Conservation (phyloP, 2,113 vertebrate genomes). For the Oreochromis tanganicae region DNA sequence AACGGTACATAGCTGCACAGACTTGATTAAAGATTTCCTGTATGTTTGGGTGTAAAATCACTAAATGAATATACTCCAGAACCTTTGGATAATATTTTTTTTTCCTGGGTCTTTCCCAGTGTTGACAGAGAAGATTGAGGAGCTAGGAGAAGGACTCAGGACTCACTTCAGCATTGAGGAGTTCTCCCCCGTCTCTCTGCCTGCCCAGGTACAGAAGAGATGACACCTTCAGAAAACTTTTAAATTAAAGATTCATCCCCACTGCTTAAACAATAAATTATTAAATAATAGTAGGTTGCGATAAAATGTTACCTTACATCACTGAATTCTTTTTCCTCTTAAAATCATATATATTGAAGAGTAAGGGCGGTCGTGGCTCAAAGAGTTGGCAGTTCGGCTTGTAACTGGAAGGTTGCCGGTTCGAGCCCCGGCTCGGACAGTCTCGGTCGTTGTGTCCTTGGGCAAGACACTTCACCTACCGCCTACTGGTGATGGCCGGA, state of each 20-base stretch:
- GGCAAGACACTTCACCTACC: no score
- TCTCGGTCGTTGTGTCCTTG: no score
- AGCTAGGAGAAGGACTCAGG: constrained; percentile 76
- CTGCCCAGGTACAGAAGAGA: constrained; percentile 76
- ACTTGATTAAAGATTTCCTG: neutral
- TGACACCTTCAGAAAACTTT: neutral
- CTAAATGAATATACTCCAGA: neutral
- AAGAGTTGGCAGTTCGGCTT: no score
- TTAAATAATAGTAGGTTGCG: neutral
- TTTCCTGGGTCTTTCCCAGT: constrained; percentile 49
- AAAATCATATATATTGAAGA: neutral
- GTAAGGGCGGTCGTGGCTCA: no score
- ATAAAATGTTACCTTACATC: neutral
- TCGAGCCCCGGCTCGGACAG: no score
- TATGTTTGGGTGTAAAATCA: neutral
- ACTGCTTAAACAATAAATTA: neutral
- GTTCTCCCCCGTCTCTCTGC: constrained; percentile 73
- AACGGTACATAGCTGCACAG: constrained; percentile 57
- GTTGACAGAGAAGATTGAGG: constrained; percentile 80
- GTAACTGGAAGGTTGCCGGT: no score
- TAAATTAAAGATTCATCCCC: neutral
- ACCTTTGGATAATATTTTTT: neutral
- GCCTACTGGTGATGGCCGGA: no score
- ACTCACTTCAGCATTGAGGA: constrained; percentile 80
- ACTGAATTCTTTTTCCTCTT: neutral